Percentiles rank a stretch among this genome's conserved stretches.
Evolutionary conservation across 2,797 vertebrate genomes (phyloP).

Genomic region (Poeciliopsis paucimaculata): DNA sequence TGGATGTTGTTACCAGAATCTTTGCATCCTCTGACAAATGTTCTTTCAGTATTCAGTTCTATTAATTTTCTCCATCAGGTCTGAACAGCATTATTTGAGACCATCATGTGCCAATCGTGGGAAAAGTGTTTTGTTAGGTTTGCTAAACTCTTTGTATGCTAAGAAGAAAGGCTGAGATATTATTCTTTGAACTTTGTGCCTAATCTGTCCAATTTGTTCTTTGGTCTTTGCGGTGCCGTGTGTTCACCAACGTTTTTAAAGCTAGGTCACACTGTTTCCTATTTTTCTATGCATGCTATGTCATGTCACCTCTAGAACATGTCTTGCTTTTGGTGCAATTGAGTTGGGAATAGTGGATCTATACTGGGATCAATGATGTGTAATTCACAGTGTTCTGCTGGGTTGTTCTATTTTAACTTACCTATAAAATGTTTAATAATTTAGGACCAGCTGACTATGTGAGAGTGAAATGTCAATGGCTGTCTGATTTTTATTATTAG

Average conservation of each 20-base stretch:
- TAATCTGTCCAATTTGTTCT: neutral
- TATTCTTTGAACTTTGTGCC: neutral
- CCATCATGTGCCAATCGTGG: neutral
- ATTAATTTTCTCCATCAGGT: neutral
- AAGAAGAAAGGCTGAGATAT: neutral
- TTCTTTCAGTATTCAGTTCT: neutral
- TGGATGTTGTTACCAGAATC: neutral
- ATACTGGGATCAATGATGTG: neutral
- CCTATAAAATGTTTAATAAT: neutral
- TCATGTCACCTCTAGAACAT: neutral
- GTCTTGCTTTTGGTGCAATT: neutral
- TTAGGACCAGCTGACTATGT: neutral
- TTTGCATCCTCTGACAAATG: neutral
- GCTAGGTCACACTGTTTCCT: neutral
- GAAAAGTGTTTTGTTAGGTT: neutral
- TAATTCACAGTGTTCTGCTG: neutral
- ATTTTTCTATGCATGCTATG: neutral
- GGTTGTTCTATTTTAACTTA: neutral
- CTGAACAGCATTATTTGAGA: neutral
- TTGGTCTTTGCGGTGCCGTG: neutral
- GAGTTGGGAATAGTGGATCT: neutral
- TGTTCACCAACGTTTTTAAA: neutral
- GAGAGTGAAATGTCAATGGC: neutral
- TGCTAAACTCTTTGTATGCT: neutral
- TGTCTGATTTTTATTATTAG: neutral